Conservation (phyloP, 2,888 invertebrate species). For the Griposia aprilina region DNA sequence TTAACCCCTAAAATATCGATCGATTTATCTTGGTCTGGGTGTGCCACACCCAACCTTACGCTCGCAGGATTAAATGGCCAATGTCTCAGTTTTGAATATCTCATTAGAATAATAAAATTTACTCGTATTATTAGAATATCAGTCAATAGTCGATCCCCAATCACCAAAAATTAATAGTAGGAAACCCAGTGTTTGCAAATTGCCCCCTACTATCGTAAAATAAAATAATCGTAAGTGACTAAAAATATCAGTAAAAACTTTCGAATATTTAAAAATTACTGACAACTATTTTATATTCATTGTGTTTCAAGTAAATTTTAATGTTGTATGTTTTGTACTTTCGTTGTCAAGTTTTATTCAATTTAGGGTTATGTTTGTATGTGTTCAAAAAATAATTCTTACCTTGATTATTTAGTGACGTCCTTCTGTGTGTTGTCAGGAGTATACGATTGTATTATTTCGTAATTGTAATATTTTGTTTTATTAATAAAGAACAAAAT, state of each 20-base stretch:
- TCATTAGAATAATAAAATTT: too few relatives aligned
- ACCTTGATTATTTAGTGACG: background rate
- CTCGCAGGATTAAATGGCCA: too few relatives aligned
- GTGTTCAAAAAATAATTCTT: background rate
- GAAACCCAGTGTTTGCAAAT: background rate
- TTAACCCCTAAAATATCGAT: background rate
- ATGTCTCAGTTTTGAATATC: too few relatives aligned
- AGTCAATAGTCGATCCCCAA: background rate
- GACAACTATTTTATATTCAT: background rate
- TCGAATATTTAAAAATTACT: background rate
- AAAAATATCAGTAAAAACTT: background rate
- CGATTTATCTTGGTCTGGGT: background rate
- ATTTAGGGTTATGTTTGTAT: background rate
- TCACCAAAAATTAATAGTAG: background rate
- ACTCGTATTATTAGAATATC: background rate
- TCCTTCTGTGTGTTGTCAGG: too few relatives aligned
- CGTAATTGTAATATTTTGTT: too few relatives aligned
- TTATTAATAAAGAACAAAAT: too few relatives aligned
- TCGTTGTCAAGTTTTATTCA: background rate
- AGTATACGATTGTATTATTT: too few relatives aligned
- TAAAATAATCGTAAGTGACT: too few relatives aligned
- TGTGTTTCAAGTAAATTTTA: background rate
- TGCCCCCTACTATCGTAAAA: too few relatives aligned
- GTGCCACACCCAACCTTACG: background rate
- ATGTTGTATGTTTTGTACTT: background rate